phyloP scores from a whole-genome alignment of 2,888 invertebrate genomes.

The Drosophila ezoana region DNA sequence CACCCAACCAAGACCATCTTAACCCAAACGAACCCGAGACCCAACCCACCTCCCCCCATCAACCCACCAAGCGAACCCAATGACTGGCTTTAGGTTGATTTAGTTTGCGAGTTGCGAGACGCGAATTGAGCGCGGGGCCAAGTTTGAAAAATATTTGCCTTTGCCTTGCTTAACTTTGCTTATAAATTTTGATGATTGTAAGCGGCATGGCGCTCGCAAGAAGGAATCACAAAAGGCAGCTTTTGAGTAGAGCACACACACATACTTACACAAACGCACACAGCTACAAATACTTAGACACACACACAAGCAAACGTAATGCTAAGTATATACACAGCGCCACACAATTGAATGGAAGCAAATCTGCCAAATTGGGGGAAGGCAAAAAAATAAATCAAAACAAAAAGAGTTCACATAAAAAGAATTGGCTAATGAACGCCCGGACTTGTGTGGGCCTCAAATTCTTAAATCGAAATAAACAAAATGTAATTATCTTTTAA shows the following conservation, averaged over 20 bases:
- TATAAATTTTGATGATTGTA: constrained; percentile 75
- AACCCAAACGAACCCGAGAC: constrained; percentile 22
- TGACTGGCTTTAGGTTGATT: constrained; percentile 68
- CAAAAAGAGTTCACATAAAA: constrained; percentile 8
- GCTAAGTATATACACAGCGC: constrained; percentile 16
- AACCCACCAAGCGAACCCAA: constrained; percentile 27
- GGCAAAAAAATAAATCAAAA: neutral
- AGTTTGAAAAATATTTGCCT: constrained; percentile 71
- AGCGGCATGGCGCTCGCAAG: constrained; percentile 24
- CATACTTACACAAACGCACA: constrained; percentile 10
- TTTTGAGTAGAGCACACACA: constrained; percentile 18
- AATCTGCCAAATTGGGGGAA: constrained; percentile 12
- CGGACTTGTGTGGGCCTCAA: neutral
- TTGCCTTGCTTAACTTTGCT: constrained; percentile 70
- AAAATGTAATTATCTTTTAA: constrained; percentile 11
- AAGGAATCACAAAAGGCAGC: constrained; percentile 46
- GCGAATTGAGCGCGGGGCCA: constrained; percentile 28
- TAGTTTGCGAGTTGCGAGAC: constrained; percentile 56
- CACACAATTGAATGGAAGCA: constrained; percentile 23
- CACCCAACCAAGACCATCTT: constrained; percentile 19
- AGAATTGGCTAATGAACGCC: constrained; percentile 15
- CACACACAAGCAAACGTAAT: neutral
- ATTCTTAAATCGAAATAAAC: constrained; percentile 3
- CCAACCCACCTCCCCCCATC: constrained; percentile 8
- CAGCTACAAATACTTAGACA: neutral